Conservation (phyloP, 2,888 invertebrate genomes). For the Chirona hameri region DNA sequence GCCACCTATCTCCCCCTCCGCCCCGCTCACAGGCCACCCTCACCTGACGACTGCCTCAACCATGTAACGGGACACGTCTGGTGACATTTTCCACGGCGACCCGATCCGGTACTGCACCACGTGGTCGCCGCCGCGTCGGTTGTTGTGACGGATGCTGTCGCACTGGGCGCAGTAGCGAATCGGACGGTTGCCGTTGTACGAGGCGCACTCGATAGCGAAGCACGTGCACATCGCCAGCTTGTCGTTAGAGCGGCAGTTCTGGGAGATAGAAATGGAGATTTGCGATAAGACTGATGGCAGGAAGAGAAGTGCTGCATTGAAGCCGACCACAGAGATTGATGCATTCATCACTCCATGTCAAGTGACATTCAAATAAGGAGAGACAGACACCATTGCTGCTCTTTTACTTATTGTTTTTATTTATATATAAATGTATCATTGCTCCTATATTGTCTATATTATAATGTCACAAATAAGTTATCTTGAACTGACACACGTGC, state of each 20-base stretch:
- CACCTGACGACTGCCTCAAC: slow-evolving; percentile 91
- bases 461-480: too few species aligned
- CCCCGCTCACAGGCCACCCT: slow-evolving; percentile 31
- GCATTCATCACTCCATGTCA: too few species aligned
- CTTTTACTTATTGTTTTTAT: too few species aligned
- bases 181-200: slow-evolving; percentile 93
- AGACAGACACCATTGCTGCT: too few species aligned
- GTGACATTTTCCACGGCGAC: slow-evolving; percentile 82
- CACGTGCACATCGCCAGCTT: slow-evolving; percentile 93
- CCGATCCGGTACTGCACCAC: slow-evolving; percentile 82
- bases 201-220: slow-evolving; percentile 94
- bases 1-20: too few species aligned
- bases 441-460: too few species aligned
- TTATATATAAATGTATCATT: too few species aligned
- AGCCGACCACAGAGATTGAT: too few species aligned
- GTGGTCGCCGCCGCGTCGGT: slow-evolving; percentile 80
- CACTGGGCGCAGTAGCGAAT: slow-evolving; percentile 89
- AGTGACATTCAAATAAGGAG: too few species aligned
- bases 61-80: slow-evolving; percentile 86
- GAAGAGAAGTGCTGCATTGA: too few species aligned
- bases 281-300: not conserved
- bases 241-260: slow-evolving; percentile 88
- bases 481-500: too few species aligned
- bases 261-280: too few species aligned
- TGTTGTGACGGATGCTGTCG: slow-evolving; percentile 83